Percentiles rank a stretch among this genome's conserved stretches.
These are phyloP conservation scores for Hepsetus odoe DNA, from an alignment of 2,113 vertebrate species.

Conservation along the genomic window DNA sequence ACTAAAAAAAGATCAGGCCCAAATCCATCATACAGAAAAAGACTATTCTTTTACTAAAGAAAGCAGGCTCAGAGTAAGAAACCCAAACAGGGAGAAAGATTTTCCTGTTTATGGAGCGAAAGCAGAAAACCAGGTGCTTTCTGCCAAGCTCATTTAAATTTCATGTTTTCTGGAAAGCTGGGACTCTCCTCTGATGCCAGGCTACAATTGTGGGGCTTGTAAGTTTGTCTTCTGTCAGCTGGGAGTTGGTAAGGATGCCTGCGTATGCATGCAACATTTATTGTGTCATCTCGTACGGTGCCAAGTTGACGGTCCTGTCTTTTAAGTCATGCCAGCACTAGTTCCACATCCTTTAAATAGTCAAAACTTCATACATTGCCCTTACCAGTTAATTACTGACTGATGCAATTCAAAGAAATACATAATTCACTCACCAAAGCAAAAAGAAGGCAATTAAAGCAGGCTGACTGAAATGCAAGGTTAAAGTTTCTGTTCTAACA, in stretches of 20 bases:
- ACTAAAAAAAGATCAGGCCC: too few species aligned
- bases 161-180: slow-evolving; percentile 6
- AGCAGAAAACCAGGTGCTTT: slow-evolving; percentile 2
- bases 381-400: neutral
- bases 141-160: slow-evolving; percentile 17
- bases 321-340: neutral
- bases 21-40: too few species aligned
- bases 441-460: neutral
- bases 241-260: slow-evolving; percentile 18
- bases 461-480: neutral
- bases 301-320: neutral
- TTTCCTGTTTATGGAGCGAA: slow-evolving; percentile 1
- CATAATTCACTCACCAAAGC: neutral
- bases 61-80: neutral
- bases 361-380: neutral
- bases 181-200: slow-evolving; percentile 3
- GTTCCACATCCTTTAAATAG: neutral
- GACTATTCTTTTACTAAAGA: neutral
- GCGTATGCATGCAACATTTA: slow-evolving; percentile 57
- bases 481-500: slow-evolving; percentile 4
- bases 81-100: neutral
- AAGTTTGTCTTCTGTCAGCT: slow-evolving; percentile 37
- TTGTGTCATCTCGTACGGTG: neutral
- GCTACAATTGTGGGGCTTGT: slow-evolving; percentile 10
- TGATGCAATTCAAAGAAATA: neutral